Evolutionary conservation across 2,797 vertebrate genomes (phyloP).

Genomic region (Limosa lapponica): DNA sequence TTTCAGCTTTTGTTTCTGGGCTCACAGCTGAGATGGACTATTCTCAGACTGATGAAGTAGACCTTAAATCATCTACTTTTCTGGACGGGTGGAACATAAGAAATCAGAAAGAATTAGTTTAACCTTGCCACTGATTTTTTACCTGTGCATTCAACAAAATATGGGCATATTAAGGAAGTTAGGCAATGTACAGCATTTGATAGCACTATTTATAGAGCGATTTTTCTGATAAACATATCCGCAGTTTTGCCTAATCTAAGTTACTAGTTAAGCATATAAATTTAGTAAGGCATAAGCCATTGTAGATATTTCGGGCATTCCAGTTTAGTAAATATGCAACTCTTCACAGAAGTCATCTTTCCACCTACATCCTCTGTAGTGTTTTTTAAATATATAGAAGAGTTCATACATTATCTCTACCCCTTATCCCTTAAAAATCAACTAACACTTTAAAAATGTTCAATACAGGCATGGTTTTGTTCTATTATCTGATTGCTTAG

Average conservation of each 20-base stretch:
- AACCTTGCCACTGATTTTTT: neutral
- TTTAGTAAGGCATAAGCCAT: neutral
- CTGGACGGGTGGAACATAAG: neutral
- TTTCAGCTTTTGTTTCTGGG: neutral
- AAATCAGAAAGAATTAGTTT: neutral
- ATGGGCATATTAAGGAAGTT: neutral
- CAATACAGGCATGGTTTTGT: neutral
- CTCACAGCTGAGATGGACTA: neutral
- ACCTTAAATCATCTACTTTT: neutral
- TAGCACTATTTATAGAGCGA: neutral
- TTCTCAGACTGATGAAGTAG: neutral
- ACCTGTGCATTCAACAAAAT: neutral
- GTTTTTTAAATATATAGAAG: neutral
- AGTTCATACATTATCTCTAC: neutral
- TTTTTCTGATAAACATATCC: neutral
- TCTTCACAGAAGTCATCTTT: neutral
- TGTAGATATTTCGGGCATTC: neutral
- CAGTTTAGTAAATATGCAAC: neutral
- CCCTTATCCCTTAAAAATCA: neutral
- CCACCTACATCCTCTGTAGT: neutral
- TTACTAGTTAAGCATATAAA: neutral
- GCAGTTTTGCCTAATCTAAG: neutral
- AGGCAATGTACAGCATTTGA: neutral
- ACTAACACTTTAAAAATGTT: neutral
- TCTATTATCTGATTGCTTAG: neutral